Evolutionary conservation across 2,797 vertebrate genomes (phyloP).

Genomic region (Myotis myotis): DNA sequence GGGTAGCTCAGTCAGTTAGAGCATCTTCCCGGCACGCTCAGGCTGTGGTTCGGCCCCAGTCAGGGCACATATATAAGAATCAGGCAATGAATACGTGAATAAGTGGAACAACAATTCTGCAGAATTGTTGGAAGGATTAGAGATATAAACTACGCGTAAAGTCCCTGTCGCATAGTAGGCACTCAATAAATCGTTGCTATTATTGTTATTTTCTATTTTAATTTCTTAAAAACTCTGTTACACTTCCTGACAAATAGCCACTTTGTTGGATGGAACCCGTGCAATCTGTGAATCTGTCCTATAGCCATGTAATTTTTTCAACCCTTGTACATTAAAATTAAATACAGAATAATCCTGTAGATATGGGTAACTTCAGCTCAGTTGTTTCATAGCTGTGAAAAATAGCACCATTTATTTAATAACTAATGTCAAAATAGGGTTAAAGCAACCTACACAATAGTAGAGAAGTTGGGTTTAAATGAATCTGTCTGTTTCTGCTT

Average conservation of each 20-base stretch:
- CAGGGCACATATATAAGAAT: neutral
- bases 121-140: neutral
- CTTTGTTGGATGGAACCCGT: neutral
- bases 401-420: slow-evolving; percentile 27
- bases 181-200: neutral
- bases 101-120: neutral
- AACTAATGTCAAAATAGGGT: neutral
- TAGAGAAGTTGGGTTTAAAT: slow-evolving; percentile 31
- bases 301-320: neutral
- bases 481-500: slow-evolving; percentile 54
- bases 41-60: neutral
- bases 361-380: neutral
- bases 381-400: slow-evolving; percentile 3
- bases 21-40: neutral
- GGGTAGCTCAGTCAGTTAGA: neutral
- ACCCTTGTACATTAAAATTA: neutral
- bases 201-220: slow-evolving; percentile 21
- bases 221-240: neutral
- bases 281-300: neutral
- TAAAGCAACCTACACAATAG: neutral
- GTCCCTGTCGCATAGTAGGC: neutral
- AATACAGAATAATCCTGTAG: neutral
- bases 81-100: neutral
- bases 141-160: neutral
- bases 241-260: neutral